Base-by-base conservation (phyloP, 92 coral and sea anemone species). In the Porites divaricata region DNA sequence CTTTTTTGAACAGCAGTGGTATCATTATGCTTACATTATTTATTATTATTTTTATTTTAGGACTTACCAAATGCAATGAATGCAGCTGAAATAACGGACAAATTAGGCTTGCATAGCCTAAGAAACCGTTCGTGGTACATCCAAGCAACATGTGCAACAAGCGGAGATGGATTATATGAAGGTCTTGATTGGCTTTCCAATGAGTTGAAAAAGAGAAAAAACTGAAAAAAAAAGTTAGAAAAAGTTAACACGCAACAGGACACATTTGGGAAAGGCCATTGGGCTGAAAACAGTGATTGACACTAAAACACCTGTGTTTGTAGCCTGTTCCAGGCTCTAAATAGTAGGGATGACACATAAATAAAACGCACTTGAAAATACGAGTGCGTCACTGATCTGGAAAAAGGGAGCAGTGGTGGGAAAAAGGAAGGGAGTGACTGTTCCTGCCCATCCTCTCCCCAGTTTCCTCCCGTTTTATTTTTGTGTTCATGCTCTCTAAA, bases 41-140 rank as follows among this genome's bases (percentile, higher is more conserved):
- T 81, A 53, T 51, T 35, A 35, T 35, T 35, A 4, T 35, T 35
- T 0, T 35, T 35, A 3, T 58, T 64, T 0, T 70, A 96, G 98
- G 98, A 96, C 78, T 86, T 96, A 79, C 98, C 98, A 54, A 96
- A 96, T 89, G 98, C 98, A 10, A 96, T 96, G 98, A 94, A 92
- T 81, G 98, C 98, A 24, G 98, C 96, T 0, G 98, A 96, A 86
- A 85, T 94, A 9, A 96, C 98, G 3, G 98, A 96, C 68, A 96
- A 96, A 88, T 87, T 96, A 28, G 96, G 96, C 16, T 77, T 96
- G 20, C 95, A 94, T 80, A 51, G 74, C 67, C 68, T 90, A 61
- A 87, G 98, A 58, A 90, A 77, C 76, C 90, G 93, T n/a, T 56
- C n/a, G 9, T 96, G 98, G 98, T 96, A 90, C 86, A 96, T 96